Percentiles rank a stretch among this genome's conserved stretches.
Evolutionary conservation across 2,113 vertebrate genomes (phyloP).

Genomic region (Myrmophylax atrothorax): DNA sequence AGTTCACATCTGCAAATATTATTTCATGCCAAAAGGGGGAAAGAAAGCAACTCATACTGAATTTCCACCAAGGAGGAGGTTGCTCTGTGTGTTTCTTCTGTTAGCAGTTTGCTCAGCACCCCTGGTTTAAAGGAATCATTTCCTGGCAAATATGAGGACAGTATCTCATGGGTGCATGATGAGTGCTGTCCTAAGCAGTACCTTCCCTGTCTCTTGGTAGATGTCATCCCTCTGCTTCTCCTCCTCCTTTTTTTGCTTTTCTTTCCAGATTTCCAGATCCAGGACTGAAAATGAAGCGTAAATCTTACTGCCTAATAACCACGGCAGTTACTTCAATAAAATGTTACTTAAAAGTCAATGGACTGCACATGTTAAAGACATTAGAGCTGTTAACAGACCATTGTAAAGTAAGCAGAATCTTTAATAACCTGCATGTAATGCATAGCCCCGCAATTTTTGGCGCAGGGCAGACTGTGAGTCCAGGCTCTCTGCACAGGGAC

Average conservation of each 20-base stretch:
- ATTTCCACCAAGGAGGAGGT: slow-evolving; percentile 49
- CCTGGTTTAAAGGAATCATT: neutral
- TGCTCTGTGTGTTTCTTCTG: slow-evolving; percentile 4
- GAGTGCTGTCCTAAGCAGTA: neutral
- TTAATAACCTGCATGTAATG: slow-evolving; percentile 73
- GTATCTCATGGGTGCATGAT: fast-evolving
- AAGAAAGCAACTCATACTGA: slow-evolving; percentile 4
- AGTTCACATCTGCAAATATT: slow-evolving; percentile 72
- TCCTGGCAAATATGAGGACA: neutral
- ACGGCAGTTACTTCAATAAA: slow-evolving; percentile 84
- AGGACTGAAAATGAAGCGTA: slow-evolving; percentile 82
- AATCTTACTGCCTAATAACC: slow-evolving; percentile 86
- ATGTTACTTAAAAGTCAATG: slow-evolving; percentile 84
- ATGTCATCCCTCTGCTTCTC: slow-evolving; percentile 13
- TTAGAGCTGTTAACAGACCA: slow-evolving; percentile 82
- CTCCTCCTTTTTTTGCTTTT: neutral
- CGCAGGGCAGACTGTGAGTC: neutral
- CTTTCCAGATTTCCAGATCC: slow-evolving; percentile 67
- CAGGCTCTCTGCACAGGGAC: neutral
- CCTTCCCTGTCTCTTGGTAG: neutral
- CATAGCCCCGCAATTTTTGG: slow-evolving; percentile 26
- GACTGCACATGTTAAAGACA: slow-evolving; percentile 85
- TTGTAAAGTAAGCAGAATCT: slow-evolving; percentile 84
- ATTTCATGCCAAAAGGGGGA: slow-evolving; percentile 6
- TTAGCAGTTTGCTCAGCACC: neutral